Conservation (phyloP, 2,888 invertebrate species). For the Mimumesa dahlbomi region DNA sequence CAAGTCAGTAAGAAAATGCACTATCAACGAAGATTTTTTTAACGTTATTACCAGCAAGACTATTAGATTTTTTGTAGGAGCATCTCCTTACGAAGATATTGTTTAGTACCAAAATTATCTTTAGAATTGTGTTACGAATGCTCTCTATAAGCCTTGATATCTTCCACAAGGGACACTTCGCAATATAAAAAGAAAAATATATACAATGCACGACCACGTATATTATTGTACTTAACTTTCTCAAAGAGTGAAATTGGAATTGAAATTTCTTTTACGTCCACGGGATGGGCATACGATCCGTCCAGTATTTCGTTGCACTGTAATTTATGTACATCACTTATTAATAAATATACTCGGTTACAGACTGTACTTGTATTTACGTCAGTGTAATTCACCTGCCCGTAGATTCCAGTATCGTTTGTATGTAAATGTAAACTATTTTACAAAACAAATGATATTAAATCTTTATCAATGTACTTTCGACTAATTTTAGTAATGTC, state of each 20-base stretch:
- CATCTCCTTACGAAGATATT: too few relatives aligned
- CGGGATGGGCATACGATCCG: constrained; percentile 63
- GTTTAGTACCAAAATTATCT: too few relatives aligned
- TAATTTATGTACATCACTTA: constrained; percentile 77
- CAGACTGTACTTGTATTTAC: constrained; percentile 44
- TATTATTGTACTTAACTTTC: constrained; percentile 20
- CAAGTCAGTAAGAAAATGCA: too few relatives aligned
- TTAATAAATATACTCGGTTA: constrained; percentile 73
- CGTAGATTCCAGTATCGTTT: background rate
- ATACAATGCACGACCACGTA: constrained; percentile 18
- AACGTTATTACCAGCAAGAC: too few relatives aligned
- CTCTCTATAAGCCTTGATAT: background rate
- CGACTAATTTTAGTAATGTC: too few relatives aligned
- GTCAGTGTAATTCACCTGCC: constrained; percentile 25
- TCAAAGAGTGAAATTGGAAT: constrained; percentile 23
- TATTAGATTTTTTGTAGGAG: too few relatives aligned
- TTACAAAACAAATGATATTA: too few relatives aligned
- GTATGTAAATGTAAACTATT: too few relatives aligned
- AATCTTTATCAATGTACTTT: too few relatives aligned
- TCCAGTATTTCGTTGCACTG: constrained; percentile 74
- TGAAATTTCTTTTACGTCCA: constrained; percentile 41
- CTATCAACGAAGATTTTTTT: too few relatives aligned
- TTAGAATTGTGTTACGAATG: background rate
- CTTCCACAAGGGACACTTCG: constrained; percentile 14
- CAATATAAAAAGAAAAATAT: constrained; percentile 7